Conservation (phyloP, 2,888 invertebrate genomes). For the Euplexia lucipara region DNA sequence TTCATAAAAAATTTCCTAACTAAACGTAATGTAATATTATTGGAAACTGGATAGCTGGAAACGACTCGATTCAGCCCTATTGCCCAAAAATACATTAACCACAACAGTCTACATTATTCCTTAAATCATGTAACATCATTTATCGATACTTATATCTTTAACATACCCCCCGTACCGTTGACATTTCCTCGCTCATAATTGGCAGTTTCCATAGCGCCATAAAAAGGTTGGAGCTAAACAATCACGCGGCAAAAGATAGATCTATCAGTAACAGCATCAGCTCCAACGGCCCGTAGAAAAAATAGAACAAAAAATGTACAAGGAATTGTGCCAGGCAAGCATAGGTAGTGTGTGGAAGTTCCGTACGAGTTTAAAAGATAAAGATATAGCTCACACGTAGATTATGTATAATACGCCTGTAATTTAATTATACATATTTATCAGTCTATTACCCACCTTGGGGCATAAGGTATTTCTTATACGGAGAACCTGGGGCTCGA, state of each 20-base stretch:
- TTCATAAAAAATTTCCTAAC: too few relatives aligned
- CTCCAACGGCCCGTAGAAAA: conserved; percentile 65
- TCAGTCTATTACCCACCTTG: too few relatives aligned
- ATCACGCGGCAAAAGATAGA: conserved; percentile 57
- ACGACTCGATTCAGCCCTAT: not conserved
- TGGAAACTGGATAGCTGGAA: too few relatives aligned
- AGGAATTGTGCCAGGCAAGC: conserved; percentile 45
- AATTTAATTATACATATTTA: too few relatives aligned
- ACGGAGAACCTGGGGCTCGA: too few relatives aligned
- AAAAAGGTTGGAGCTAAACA: conserved; percentile 50
- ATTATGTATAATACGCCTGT: too few relatives aligned
- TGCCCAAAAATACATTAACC: not conserved
- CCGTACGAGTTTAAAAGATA: conserved; percentile 20
- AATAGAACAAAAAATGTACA: conserved; percentile 64
- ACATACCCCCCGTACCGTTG: conserved; percentile 17
- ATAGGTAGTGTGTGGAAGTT: conserved; percentile 9
- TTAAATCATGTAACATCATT: not conserved
- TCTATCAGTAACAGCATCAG: conserved; percentile 64
- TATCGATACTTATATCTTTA: conserved; percentile 17
- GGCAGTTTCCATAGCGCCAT: conserved; percentile 36
- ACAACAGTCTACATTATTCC: not conserved
- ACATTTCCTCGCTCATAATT: conserved; percentile 40
- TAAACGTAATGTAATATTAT: too few relatives aligned
- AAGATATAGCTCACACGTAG: too few relatives aligned
- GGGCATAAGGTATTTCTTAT: too few relatives aligned